phyloP scores from a whole-genome alignment of 1,140 invertebrate genomes.

The Antheraea mylitta region DNA sequence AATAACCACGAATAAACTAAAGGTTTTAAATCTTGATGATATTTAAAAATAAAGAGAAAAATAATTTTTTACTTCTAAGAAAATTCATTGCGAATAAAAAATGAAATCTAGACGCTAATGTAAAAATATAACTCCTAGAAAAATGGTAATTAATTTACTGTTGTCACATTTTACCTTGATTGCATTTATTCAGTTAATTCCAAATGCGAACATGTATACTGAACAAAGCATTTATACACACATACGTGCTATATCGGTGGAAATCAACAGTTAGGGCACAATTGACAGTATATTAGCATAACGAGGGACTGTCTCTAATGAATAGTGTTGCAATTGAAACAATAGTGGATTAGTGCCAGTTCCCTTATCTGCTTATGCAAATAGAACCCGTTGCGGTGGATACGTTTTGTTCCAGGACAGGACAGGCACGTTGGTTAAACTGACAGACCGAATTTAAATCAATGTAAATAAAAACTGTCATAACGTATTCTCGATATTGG shows the following conservation, averaged over 20 bases:
- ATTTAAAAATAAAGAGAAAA: too few species aligned
- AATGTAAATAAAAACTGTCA: background rate
- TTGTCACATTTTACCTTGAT: too few species aligned
- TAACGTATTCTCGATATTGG: background rate
- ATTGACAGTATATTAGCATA: constrained; percentile 49
- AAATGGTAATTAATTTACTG: too few species aligned
- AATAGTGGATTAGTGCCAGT: constrained; percentile 52
- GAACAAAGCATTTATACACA: background rate
- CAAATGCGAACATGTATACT: background rate
- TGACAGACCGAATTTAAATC: background rate
- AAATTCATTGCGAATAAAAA: too few species aligned
- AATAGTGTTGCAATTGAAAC: constrained; percentile 56
- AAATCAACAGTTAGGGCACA: constrained; percentile 21
- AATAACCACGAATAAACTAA: too few species aligned
- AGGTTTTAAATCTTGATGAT: too few species aligned
- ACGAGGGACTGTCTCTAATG: constrained; percentile 45
- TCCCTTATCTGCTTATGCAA: constrained; percentile 53
- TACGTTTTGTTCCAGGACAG: constrained; percentile 19
- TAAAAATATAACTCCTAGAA: too few species aligned
- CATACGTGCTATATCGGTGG: background rate
- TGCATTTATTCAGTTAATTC: background rate
- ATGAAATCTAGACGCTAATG: too few species aligned
- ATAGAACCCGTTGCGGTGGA: constrained; percentile 26
- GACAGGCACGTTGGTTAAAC: background rate
- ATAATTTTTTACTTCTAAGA: too few species aligned